Evolutionary conservation across 2,113 vertebrate genomes (phyloP), one percentile per base, ranked within the genome.

Genomic region (Polypterus senegalus): DNA sequence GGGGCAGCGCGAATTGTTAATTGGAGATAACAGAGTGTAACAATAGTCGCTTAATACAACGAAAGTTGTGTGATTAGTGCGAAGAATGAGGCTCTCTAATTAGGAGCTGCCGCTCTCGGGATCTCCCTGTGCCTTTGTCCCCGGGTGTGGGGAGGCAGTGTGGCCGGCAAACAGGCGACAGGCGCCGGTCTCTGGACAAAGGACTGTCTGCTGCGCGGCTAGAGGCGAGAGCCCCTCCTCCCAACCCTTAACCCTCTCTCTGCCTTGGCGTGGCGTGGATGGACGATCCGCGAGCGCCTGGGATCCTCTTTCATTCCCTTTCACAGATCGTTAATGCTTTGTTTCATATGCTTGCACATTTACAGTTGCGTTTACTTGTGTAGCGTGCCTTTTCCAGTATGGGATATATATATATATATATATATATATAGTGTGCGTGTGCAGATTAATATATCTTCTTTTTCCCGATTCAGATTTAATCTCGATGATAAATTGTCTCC

Each of bases 121-220:
- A 69, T 76, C 63, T 64, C 64, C 47, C 66, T 10, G 58, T 52
- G 61, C 65, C 66, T 74, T 69, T 75, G 77, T 75, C 70, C 76
- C 68, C 67, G 69, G 74, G 73, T 76, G 71, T 57, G 77, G 69
- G 74, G 76, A 82, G 81, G 83, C 83, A 76, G 78, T 67, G 65
- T 77, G 79, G 77, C 80, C 80, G 69, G 83, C 76, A 77, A 76
- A 81, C 77, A 89, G 86, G 87, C 83, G 85, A 78, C 81, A 86
- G 89, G 87, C 81, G 83, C 83, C 85, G 75, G 76, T 76, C 77
- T 72, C 66, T 55, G 67, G 81, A 84, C 79, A 86, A 87, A 86
- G 79, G 76, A 64, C 74, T 88, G 88, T 88, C 87, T 88, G 81
- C 85, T 74, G 77, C 81, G 80, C 73, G 77, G 78, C 80, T 80